Base-by-base conservation (phyloP, 2,113 vertebrate genomes). In the Gopherus flavomarginatus region DNA sequence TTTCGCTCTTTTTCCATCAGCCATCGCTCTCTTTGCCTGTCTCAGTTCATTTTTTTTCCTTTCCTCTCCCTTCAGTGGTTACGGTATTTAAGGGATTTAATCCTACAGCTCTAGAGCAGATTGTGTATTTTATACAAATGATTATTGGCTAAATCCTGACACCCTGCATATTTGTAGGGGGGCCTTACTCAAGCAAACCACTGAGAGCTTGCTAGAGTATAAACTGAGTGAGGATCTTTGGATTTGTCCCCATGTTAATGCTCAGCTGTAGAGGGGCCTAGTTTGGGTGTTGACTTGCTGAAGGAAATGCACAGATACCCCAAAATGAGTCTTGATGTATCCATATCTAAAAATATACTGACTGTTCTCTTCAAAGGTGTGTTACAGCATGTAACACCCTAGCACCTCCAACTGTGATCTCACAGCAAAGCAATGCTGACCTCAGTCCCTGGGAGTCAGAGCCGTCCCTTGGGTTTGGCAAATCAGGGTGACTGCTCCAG, bases 21-120 rank as follows among this genome's bases (percentile, higher is more conserved):
- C n/a, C 56, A 78, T 88, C 11, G 75, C 57, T 85, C 87, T 90
- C 92, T 90, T 85, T 86, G 77, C 50, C n/a, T 96, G 5, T 65
- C 85, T 92, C 75, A 3, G n/a, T 65, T 24, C 86, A 1, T 1
- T 57, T 82, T 69, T 47, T 29, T 2, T 12, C 6, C 7, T 80
- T 69, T 62, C 12, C 29, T 85, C 2, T 26, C n/a, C 52, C 31
- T 84, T 84, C 2, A 8, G 62, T n/a, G 53, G 72, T n/a, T 78
- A 5, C 11, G 85, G 50, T 10, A 86, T 85, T 85, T 87, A 89
- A 92, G 42, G 13, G 62, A 62, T 90, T 94, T 81, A 83, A 81
- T 59, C n/a, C n/a, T 53, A 88, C 69, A 86, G 59, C 14, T 38
- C 35, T 65, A 50, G 56, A 96, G 1, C 9, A 53, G 53, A 19